Evolutionary conservation across 2,113 vertebrate genomes (phyloP), one percentile per base, ranked within the genome.

Genomic region (Antechinus stuartii): DNA sequence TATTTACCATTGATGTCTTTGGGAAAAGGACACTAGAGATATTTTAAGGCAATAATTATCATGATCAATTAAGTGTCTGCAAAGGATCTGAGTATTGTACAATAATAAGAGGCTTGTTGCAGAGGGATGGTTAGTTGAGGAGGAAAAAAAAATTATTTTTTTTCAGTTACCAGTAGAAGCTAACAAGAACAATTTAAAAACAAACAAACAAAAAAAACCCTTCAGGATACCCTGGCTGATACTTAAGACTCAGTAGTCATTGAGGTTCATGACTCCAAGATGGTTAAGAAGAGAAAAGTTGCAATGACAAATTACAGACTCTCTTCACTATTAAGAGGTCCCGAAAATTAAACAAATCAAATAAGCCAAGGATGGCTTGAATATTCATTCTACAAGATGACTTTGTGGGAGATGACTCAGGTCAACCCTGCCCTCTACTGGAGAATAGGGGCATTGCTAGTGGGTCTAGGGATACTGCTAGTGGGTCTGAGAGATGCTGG

Each of bases 381-480:
- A 76, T n/a, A 76, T 30, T 76, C 61, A 76, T 76, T 76, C 35
- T 68, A 16, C 11, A 57, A 14, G 27, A 35, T 16, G 12, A 68
- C 30, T 68, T 68, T 42, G 49, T 50, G 23, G 47, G 57, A 23
- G 84, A 50, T 1, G 22, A 49, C 30, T 47, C 2, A 0, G 92
- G 54, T 9, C 55, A 47, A 12, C 14, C 25, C 89, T 76, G 95
- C 95, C 94, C 96, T 97, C 98, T 97, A 27, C 46, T 47, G 92
- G 96, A 54, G 0, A 56, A 47, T 1, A 42, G 42, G 9, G 23
- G 91, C 1, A 90, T 89, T 95, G 91, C 91, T 61, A 4, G 53
- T 24, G 55, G 68, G 57, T 27, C 54, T 1, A 42, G 42, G 8
- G 22, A 91, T 1, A 90, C 91, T 95, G 91, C 90, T 61, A 4